Base-by-base conservation (phyloP, 2,113 vertebrate species). In the Ciconia boyciana region DNA sequence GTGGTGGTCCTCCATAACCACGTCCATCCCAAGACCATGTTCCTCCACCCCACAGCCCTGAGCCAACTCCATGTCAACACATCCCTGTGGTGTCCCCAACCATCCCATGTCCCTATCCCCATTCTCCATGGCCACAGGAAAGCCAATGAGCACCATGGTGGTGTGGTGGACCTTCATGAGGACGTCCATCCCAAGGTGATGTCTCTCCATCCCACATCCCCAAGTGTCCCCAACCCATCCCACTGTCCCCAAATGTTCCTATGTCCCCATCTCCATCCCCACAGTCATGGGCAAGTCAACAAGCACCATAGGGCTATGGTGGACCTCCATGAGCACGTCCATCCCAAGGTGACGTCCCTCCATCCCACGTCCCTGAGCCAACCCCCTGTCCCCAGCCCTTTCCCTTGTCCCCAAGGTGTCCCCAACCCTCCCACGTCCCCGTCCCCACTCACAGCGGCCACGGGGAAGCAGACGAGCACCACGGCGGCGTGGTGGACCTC, bases 381-480 rank as follows among this genome's bases (percentile, higher is more conserved):
- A 28, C 7, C 16, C 68, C 13, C 2, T 7, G 68, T 51, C 46
- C 25, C 44, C 16, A 10, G 6, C 55, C 31, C 3, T 15, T 13
- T 13, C 65, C 32, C 32, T 12, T 10, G 36, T 65, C 39, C 41
- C 62, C 28, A 6, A 29, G 36, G 26, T 6, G 41, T 39, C 57
- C 44, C 44, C n/a, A 6, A 9, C 18, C 7, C 5, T 13, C 4
- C 32, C 20, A 2, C 1, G 6, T 8, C 70, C 51, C 29, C 3
- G 8, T 16, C 22, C 39, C 39, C 31, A 74, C 75, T 78, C 76
- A 78, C 76, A 9, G 58, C 2, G 20, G 76, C 58, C 76, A 78
- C 76, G 1, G 76, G 76, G 60, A 32, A 78, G 76, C 76, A 79
- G 46, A 79, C 36, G 16, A 79, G 76, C n/a, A 79, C 76, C 76